phyloP scores from a whole-genome alignment of 2,797 vertebrate genomes.

The Heliangelus exortis region DNA sequence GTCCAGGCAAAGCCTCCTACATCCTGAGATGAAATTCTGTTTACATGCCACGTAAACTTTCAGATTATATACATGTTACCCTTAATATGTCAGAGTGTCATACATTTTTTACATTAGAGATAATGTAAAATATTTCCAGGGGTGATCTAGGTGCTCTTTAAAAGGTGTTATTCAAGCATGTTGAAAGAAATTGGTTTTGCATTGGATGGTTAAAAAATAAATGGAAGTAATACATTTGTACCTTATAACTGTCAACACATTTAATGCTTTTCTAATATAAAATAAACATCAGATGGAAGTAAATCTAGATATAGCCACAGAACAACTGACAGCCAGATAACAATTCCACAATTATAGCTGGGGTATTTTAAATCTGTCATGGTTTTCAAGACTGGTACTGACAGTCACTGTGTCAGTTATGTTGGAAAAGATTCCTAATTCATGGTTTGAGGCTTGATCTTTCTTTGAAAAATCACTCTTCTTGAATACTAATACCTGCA shows the following conservation, averaged over 20 bases:
- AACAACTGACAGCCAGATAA: background rate
- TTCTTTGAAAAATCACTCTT: conserved; percentile 29
- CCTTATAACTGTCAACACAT: conserved; percentile 23
- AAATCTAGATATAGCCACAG: background rate
- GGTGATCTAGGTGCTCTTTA: background rate
- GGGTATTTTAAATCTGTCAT: background rate
- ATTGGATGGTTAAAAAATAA: background rate
- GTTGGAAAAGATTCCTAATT: background rate
- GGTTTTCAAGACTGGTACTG: background rate
- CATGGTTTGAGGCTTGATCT: background rate
- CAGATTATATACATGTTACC: background rate
- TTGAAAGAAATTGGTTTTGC: background rate
- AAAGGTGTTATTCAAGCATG: background rate
- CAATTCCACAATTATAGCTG: background rate
- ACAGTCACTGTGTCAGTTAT: background rate
- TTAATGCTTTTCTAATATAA: conserved; percentile 17
- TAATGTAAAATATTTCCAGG: background rate
- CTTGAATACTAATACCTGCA: conserved; percentile 41
- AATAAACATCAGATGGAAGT: background rate
- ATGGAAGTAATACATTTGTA: conserved; percentile 24
- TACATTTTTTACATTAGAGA: background rate
- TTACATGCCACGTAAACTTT: background rate
- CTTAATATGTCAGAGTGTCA: background rate
- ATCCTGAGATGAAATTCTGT: background rate
- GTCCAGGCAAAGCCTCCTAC: background rate